phyloP scores from a whole-genome alignment of 2,888 invertebrate genomes.

The Drosophila niveifrons region DNA sequence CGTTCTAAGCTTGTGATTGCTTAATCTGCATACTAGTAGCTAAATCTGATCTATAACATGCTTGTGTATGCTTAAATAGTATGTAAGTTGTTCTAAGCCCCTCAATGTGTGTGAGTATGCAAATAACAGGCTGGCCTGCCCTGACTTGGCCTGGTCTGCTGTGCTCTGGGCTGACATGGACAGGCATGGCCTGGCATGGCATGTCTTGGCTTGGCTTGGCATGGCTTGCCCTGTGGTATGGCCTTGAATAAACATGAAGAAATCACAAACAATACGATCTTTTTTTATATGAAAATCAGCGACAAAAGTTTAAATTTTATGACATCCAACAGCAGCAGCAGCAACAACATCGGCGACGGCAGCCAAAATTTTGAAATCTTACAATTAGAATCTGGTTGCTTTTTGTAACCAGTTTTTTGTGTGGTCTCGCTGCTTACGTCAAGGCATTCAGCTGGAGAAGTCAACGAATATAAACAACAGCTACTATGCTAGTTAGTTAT shows the following conservation, averaged over 20 bases:
- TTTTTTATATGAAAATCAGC: constrained; percentile 52
- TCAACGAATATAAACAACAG: background rate
- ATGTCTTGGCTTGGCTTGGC: constrained; percentile 3
- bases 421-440: constrained; percentile 57
- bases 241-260: constrained; percentile 67
- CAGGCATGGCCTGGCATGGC: constrained; percentile 8
- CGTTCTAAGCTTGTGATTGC: constrained; percentile 49
- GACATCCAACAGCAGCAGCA: constrained; percentile 46
- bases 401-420: constrained; percentile 73
- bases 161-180: constrained; percentile 35
- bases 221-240: constrained; percentile 31
- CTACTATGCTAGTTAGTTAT: constrained; percentile 31
- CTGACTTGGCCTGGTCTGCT: constrained; percentile 27
- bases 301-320: constrained; percentile 69
- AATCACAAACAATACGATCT: constrained; percentile 54
- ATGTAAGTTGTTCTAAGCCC: constrained; percentile 68
- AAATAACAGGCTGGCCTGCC: constrained; percentile 60
- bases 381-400: constrained; percentile 59
- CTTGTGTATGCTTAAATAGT: constrained; percentile 46
- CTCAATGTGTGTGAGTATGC: constrained; percentile 57
- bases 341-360: constrained; percentile 25
- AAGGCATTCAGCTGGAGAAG: constrained; percentile 32
- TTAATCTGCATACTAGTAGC: constrained; percentile 72
- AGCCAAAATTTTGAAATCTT: constrained; percentile 47
- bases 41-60: constrained; percentile 55